Percentiles rank a stretch among this genome's conserved stretches.
Evolutionary conservation across 2,888 invertebrate genomes (phyloP).

Genomic region (Hylaea fasciaria): DNA sequence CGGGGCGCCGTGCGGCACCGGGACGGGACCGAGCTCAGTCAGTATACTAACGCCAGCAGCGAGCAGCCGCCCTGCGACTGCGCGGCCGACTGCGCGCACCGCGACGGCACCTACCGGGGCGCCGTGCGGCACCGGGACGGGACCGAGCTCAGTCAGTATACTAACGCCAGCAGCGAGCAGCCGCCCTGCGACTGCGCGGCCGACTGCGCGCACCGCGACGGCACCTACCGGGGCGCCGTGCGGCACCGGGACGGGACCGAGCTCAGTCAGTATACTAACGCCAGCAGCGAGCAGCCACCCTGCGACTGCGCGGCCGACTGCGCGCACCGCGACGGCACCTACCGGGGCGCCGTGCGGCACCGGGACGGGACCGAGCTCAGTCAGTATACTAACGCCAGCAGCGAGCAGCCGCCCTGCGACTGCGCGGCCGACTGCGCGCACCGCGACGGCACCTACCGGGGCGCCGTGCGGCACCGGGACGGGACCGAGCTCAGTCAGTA

Average conservation of each 20-base stretch:
- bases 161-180: constrained; percentile 15
- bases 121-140: constrained; percentile 74
- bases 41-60: constrained; percentile 49
- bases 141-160: constrained; percentile 75
- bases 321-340: constrained; percentile 68
- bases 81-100: constrained; percentile 44
- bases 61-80: constrained; percentile 36
- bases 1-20: constrained; percentile 70
- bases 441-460: constrained; percentile 76
- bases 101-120: constrained; percentile 77
- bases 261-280: constrained; percentile 73
- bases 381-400: constrained; percentile 57
- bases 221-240: constrained; percentile 75
- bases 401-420: constrained; percentile 34
- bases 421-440: constrained; percentile 42
- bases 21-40: constrained; percentile 78
- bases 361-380: constrained; percentile 78
- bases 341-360: constrained; percentile 71
- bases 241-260: constrained; percentile 77
- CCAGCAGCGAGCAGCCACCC: constrained; percentile 14
- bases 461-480: constrained; percentile 71
- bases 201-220: constrained; percentile 57
- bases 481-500: constrained; percentile 77
- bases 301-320: constrained; percentile 44
- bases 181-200: constrained; percentile 40